phyloP scores from a whole-genome alignment of 1,140 invertebrate species.

The Drosophila ficusphila region DNA sequence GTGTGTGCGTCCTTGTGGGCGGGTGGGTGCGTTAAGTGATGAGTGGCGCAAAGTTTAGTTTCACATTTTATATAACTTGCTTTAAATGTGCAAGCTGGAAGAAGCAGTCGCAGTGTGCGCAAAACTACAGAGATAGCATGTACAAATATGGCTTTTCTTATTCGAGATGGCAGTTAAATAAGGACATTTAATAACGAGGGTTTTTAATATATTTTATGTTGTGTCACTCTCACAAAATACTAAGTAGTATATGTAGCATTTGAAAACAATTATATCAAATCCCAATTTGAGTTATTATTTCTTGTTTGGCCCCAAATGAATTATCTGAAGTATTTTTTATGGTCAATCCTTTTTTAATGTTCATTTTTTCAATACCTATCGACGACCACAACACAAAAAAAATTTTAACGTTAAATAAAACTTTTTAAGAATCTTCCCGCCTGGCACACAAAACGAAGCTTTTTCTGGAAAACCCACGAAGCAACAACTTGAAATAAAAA shows the following conservation, averaged over 20 bases:
- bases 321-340: no score
- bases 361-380: no score
- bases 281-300: no score
- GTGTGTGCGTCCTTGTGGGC: conserved; percentile 7
- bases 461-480: conserved; percentile 7
- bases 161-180: no score
- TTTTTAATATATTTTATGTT: no score
- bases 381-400: neutral
- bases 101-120: conserved; percentile 39
- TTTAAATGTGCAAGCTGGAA: conserved; percentile 70
- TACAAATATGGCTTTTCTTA: no score
- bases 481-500: conserved; percentile 2
- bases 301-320: no score
- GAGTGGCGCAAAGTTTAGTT: conserved; percentile 51
- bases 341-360: no score
- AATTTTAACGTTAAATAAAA: neutral
- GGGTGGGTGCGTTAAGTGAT: neutral
- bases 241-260: no score
- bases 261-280: no score
- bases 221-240: no score
- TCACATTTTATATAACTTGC: conserved; percentile 72
- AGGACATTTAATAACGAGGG: no score
- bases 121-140: conserved; percentile 20
- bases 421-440: neutral
- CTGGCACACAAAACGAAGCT: neutral